A percentile compares a stretch with the other conserved stretches of the same genome.
These are phyloP conservation scores for Rhea americana DNA, from an alignment of 2,113 vertebrate species.

Conservation along the genomic window DNA sequence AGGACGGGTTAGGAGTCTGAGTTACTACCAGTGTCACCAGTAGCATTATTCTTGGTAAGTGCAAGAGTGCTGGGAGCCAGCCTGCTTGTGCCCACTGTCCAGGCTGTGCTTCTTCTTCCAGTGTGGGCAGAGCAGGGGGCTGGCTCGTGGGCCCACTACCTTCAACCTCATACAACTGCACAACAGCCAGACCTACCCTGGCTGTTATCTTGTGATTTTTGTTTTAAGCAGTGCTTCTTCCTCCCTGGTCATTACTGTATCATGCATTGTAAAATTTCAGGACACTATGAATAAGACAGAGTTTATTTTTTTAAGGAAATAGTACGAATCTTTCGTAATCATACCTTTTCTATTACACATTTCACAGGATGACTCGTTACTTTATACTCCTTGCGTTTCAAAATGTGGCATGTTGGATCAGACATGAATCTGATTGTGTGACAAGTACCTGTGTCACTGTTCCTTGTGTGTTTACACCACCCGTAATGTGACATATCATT, in stretches of 20 bases:
- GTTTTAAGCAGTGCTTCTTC: not conserved
- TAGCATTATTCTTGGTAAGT: not conserved
- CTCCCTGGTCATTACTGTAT: not conserved
- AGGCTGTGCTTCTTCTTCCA: not conserved
- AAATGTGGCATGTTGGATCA: not conserved
- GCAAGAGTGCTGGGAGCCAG: accelerated
- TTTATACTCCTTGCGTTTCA: not conserved
- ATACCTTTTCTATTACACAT: not conserved
- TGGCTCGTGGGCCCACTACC: not conserved
- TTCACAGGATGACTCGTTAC: not conserved
- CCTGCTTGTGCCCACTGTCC: not conserved
- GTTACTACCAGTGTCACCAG: not conserved
- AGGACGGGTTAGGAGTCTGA: not conserved
- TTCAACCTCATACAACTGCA: not conserved
- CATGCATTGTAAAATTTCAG: not conserved
- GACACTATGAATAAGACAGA: not conserved
- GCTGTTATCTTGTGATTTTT: not conserved
- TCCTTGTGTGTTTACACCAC: not conserved
- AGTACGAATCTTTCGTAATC: not conserved
- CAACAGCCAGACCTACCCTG: not conserved
- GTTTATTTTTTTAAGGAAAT: not conserved
- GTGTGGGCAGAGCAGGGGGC: accelerated
- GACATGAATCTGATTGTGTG: not conserved
- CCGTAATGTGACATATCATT: not conserved
- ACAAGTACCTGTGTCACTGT: not conserved